Evolutionary conservation across 2,888 invertebrate genomes (phyloP), one percentile per base, ranked within the genome.

Genomic region (Sphaerophoria taeniata): DNA sequence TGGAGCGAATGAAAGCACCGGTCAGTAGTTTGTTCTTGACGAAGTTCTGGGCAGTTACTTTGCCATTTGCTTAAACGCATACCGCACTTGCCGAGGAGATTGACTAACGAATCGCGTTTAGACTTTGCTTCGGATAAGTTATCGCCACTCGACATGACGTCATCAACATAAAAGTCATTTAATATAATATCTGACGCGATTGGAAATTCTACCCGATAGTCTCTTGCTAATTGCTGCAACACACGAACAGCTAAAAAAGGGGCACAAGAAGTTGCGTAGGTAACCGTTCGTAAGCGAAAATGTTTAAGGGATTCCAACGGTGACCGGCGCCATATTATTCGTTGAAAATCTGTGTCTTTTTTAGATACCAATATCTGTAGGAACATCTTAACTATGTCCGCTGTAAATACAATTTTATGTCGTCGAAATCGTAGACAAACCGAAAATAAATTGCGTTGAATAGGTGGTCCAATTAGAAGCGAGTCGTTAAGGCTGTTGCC

Each of bases 321-420:
- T 0, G 67, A 60, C 9, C 49, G 58, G 2, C 75, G 31, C 69
- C 67, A 75, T 0, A 75, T 5, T 0, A 76, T 76, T 11, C 60
- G 24, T 24, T 24, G 24, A 24, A 24, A 24, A 24, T 24, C 24
- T 24, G 24, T 24, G 24, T 24, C 24, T 1, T 49, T 49, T 1
- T 58, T 43, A 0, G 67, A 60, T 12, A 76, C 76, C 60, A 60
- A 69, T 4, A 76, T 76, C 61, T 69, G 69, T 7, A 58, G 60
- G 14, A 51, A 75, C 58, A 75, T 69, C 34, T 76, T 60, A 0
- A 67, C 36, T 5, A 73, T 61, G 43, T 73, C 51, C 2, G 72
- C 72, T 0, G 72, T 61, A 53, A 51, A 73, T 16, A 51, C 39
- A 4, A 43, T 53, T 61, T 24, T 24, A 9, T 72, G 61, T 2